Conservation (phyloP, 2,888 invertebrate genomes). For the Protonemura montana region DNA sequence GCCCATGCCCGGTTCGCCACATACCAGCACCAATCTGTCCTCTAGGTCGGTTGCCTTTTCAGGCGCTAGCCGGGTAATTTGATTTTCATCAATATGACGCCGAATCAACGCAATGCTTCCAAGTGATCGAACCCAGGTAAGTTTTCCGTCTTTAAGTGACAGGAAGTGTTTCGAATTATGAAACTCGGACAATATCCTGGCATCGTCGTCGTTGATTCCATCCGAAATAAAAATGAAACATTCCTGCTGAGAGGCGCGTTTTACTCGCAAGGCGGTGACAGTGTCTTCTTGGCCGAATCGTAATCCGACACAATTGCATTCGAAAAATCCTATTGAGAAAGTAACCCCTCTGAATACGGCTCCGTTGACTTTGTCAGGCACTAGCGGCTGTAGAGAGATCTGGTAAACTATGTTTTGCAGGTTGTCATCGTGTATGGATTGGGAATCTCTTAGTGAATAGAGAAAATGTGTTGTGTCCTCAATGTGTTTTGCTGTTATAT, state of each 20-base stretch:
- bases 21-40: background rate
- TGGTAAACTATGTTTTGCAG: background rate
- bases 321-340: background rate
- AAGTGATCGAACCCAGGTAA: background rate
- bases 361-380: background rate
- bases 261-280: background rate
- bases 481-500: too few relatives aligned
- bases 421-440: background rate
- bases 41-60: background rate
- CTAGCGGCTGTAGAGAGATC: background rate
- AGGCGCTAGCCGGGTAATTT: background rate
- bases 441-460: background rate
- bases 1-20: conserved; percentile 19
- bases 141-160: background rate
- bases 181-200: background rate
- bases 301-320: background rate
- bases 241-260: background rate
- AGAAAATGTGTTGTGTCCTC: background rate
- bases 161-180: background rate
- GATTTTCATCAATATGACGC: background rate
- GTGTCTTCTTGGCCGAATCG: background rate
- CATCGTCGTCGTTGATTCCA: background rate
- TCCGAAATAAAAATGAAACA: background rate
- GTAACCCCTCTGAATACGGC: background rate
- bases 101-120: background rate